A percentile compares a stretch with the other conserved stretches of the same genome.
Evolutionary conservation across 2,797 vertebrate genomes (phyloP).

Genomic region (Euthynnus affinis): DNA sequence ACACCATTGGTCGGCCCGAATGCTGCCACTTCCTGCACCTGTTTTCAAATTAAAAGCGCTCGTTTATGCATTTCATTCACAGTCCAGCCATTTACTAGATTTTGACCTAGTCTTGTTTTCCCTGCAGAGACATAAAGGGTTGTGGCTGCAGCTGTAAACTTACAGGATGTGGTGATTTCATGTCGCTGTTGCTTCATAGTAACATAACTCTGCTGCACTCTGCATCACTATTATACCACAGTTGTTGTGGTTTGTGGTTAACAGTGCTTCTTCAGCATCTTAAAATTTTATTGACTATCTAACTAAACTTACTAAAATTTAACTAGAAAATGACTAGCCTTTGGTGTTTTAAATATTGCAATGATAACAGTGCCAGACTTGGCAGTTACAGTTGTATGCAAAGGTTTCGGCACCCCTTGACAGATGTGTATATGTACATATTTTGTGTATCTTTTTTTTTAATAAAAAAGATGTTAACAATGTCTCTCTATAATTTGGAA

Average conservation of each 20-base stretch:
- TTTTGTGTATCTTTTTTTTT: no score
- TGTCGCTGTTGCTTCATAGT: slow-evolving; percentile 61
- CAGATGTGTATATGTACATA: no score
- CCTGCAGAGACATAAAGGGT: slow-evolving; percentile 27
- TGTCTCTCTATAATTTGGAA: no score
- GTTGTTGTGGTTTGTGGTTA: slow-evolving; percentile 48
- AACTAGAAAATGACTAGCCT: neutral
- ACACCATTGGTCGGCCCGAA: no score
- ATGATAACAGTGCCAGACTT: slow-evolving; percentile 6
- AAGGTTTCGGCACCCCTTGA: no score
- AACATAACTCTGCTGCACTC: slow-evolving; percentile 46
- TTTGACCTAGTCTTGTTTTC: neutral
- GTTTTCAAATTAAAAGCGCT: no score
- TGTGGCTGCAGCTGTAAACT: slow-evolving; percentile 64
- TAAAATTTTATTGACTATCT: slow-evolving; percentile 15
- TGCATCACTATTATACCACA: slow-evolving; percentile 43
- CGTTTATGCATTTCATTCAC: no score
- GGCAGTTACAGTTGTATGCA: neutral
- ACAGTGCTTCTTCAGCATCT: neutral
- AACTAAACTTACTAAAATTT: neutral
- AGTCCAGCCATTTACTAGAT: no score
- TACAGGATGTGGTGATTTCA: slow-evolving; percentile 81
- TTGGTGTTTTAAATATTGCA: neutral
- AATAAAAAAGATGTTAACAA: no score
- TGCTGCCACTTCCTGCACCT: no score